Evolutionary conservation across 2,113 vertebrate species (phyloP), one percentile per base, ranked within the genome.

Genomic region (Benitochromis conjunctus): DNA sequence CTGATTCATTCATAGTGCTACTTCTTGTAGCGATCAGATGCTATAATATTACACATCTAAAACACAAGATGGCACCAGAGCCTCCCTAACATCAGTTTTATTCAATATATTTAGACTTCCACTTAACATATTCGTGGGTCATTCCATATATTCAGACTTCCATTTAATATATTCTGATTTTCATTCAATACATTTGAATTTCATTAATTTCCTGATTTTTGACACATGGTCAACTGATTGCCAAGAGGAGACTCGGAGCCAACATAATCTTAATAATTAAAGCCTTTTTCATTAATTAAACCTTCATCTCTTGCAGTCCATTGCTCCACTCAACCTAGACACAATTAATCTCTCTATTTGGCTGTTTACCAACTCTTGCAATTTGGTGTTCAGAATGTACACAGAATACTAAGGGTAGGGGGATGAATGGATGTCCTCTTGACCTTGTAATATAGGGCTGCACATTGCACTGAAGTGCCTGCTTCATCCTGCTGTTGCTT

Each of bases 271-370:
- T 78, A 84, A 86, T 86, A 79, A 84, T 76, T 24, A 80, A 85
- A 88, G 26, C 13, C 69, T 76, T 78, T 83, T 78, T 76, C 79
- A 57, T 38, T 87, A 54, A 87, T 87, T 82, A 81, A 83, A 83
- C 26, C 14, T 74, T 74, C 69, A 74, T 10, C 21, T 51, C 16
- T 51, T 74, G 69, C 24, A 76, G 24, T 51, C 69, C 43, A 51
- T 29, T 31, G 43, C 51, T 38, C 24, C 81, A 81, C 51, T 41
- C 19, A 76, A 54, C 14, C n/a, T 21, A 41, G 26, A 51, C 84
- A 85, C 62, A 78, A 77, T 84, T 56, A 29, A 82, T 66, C 24
- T 41, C 54, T 24, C 7, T n/a, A 18, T 18, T 11, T 90, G 81
- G 84, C 79, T 60, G 8, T 82, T 66, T 84, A 86, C 81, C 79